These are phyloP conservation scores for Meloidogyne chitwoodi DNA, from an alignment of 1,140 invertebrate genomes.

Conservation along the genomic window DNA sequence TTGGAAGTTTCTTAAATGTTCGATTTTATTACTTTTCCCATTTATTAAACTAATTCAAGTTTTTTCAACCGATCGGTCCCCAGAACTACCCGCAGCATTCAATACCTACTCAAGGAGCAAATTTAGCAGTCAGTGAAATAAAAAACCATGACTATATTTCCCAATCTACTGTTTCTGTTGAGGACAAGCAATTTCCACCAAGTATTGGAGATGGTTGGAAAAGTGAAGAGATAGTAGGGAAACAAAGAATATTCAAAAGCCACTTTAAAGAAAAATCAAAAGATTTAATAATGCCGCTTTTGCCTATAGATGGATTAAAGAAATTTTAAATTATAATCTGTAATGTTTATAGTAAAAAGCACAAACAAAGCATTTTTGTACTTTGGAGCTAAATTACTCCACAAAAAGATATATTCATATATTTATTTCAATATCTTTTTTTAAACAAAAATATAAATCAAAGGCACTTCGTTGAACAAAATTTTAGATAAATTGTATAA, in stretches of 20 bases:
- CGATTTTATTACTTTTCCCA: neutral
- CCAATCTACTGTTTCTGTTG: too few species aligned
- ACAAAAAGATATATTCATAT: too few species aligned
- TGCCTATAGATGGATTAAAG: neutral
- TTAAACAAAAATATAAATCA: neutral
- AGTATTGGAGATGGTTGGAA: slow-evolving; percentile 27
- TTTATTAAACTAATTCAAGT: neutral
- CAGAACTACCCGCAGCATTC: neutral
- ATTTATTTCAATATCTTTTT: neutral
- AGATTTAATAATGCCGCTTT: neutral
- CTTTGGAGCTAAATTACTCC: too few species aligned
- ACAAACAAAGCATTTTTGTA: too few species aligned
- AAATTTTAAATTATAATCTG: too few species aligned
- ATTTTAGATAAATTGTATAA: neutral
- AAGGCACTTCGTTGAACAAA: neutral
- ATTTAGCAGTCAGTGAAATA: too few species aligned
- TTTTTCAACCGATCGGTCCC: slow-evolving; percentile 13
- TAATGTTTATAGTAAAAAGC: too few species aligned
- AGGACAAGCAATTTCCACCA: slow-evolving; percentile 8
- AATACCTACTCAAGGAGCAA: neutral
- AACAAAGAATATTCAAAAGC: neutral
- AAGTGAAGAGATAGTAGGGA: neutral
- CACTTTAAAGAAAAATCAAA: neutral
- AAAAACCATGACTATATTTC: neutral
- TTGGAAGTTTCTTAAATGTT: slow-evolving; percentile 40